Evolutionary conservation across 92 coral and sea anemone species (phyloP), one percentile per base, ranked within the genome.

Genomic region (Scolanthus callimorphus): DNA sequence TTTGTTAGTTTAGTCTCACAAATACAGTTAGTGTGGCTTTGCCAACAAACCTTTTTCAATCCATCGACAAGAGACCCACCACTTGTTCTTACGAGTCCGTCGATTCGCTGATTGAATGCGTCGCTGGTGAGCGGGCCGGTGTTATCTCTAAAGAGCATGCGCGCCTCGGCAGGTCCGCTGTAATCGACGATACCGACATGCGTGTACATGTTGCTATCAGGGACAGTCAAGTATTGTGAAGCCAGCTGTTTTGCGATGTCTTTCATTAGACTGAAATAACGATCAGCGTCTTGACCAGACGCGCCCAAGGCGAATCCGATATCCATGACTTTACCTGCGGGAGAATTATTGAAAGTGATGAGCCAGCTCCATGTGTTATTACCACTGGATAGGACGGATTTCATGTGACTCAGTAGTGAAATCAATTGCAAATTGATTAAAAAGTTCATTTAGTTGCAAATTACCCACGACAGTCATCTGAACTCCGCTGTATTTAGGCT

Each of bases 231-330:
- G 31, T 80, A 94, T 30, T 70, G 57, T 2, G 62, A 76, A 29
- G 84, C 73, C 27, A 84, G 63, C n/a, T 60, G 59, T 44, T 81
- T 74, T 8, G 78, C 63, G 3, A 88, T 81, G 41, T 59, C 49
- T 48, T 77, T 79, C 86, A 80, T 80, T 26, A 70, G 80, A 19
- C 67, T 61, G 62, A 73, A 94, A 67, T 69, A 69, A 15, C 52
- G 17, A 1, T 62, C 64, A 11, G 90, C 82, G 29, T 85, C 71
- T 1, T 50, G 43, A 51, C 86, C 90, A 1, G 78, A 54, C 19
- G 90, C 80, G 27, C 96, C 99, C 31, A 94, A 52, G 11, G 61
- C 79, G 60, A 94, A 94, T 9, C 86, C 96, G 20, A 94, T 59
- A 55, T 94, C 99, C 37, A 68, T 27, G 1, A 41, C 39, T n/a